Evolutionary conservation across 2,797 vertebrate species (phyloP), one percentile per base, ranked within the genome.

Genomic region (Phrynocephalus guinanensis): DNA sequence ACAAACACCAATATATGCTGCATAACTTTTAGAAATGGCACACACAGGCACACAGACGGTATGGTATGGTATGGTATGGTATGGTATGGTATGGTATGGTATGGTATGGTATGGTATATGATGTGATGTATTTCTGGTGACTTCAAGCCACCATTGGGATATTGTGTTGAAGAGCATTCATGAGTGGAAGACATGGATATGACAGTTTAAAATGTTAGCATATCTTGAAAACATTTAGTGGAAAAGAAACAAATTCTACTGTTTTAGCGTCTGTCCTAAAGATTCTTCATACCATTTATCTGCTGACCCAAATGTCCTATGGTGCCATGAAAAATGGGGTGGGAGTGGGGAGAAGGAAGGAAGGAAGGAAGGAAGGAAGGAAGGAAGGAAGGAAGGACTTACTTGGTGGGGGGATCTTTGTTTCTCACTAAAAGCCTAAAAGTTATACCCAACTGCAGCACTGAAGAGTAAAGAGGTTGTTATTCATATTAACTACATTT

Each of bases 401-500:
- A 44, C 38, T 96, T 96, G 93, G 94, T 95, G 92, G 93, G 95
- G 83, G 90, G 91, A 96, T 97, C 96, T 97, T 97, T 97, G 96
- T 97, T 97, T 96, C 96, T 96, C 95, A 95, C 95, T 95, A 95
- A 97, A 96, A 95, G 96, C 97, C 95, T 95, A 97, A 97, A 98
- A 98, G 98, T 98, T 98, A 97, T 97, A 97, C 97, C 97, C 97
- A 97, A 98, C 97, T 97, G 96, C 96, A 96, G 96, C 96, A 97
- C 96, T n/a, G 96, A 97, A 97, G 97, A 97, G 97, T 97, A 97
- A 97, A 97, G 96, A 97, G 96, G 96, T 97, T 98, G 97, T 97
- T 97, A 97, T 97, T 97, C 97, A 97, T 97, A 97, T 97, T 97
- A 97, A 97, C 97, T 97, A 97, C 97, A 98, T 98, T 98, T 98